Base-by-base conservation (phyloP, 2,888 invertebrate genomes). In the Heliconius cydno region DNA sequence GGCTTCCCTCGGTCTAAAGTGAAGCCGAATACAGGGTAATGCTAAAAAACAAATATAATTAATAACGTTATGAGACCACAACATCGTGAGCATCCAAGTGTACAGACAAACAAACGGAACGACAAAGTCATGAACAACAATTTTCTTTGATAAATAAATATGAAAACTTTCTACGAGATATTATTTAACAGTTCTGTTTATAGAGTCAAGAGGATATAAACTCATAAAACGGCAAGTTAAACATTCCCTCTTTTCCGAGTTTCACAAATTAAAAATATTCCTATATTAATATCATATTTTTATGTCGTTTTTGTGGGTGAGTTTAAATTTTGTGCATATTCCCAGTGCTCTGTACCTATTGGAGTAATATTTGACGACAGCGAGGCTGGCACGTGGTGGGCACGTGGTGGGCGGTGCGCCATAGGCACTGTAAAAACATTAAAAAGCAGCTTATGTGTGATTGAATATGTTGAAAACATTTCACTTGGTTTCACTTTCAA, bases 131-230 rank as follows among this genome's bases (percentile, higher is more conserved):
- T 46, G 30, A 65, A 52, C n/a, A 66, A n/a, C 15, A 34, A 25
- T 30, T 25, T n/a, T 63, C 72, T 66, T 63, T 72, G n/a, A 72
- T 28, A 74, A 10, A 67, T n/a, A 78, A 67, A 60, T 60, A 38
- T 30, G 7, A 72, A n/a, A 77, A 65, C n/a, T 30, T 78, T 67
- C 60, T 67, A 60, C 3, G 67, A 38, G 67, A 57, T 78, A 73
- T 65, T 65, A 71, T 52, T 78, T 72, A 73, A 67, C 78, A 19
- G 25, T 67, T 34, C 38, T 28, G 73, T 38, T 78, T 67, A 67
- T 60, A 73, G 22, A 78, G 73, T 73, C 66, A 60, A 78, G 73
- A 19, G 66, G 73, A 57, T 73, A 78, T 78, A 67, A 78, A 46
- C 41, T 57, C 78, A 73, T 52, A 66, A 67, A 78, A 77, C 30